phyloP scores from a whole-genome alignment of 1,140 invertebrate genomes.

The Brachionus paranguensis region DNA sequence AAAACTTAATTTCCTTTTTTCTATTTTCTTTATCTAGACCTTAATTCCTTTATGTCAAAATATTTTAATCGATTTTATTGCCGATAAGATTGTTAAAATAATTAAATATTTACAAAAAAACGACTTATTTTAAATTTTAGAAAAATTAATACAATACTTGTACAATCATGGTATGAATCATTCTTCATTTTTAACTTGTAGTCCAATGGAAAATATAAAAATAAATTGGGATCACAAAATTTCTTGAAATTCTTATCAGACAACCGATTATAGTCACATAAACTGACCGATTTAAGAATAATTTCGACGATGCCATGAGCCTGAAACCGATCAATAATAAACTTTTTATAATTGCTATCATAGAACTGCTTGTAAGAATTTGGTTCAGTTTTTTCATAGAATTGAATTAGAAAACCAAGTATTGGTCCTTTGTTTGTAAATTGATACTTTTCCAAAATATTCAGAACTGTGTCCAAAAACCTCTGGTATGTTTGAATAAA shows the following conservation, averaged over 20 bases:
- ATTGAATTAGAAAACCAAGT: not conserved
- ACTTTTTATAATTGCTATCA: not conserved
- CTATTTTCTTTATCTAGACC: too few species aligned
- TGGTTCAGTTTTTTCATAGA: not conserved
- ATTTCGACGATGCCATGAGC: not conserved
- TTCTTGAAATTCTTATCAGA: not conserved
- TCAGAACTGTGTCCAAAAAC: not conserved
- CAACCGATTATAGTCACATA: not conserved
- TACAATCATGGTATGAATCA: not conserved
- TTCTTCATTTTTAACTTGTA: not conserved
- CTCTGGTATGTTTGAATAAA: not conserved
- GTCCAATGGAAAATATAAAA: not conserved
- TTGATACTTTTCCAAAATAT: not conserved
- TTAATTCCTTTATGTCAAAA: too few species aligned
- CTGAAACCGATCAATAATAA: not conserved
- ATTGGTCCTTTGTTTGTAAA: not conserved
- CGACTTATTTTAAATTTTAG: too few species aligned
- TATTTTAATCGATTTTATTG: too few species aligned
- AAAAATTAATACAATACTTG: not conserved
- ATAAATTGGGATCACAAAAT: not conserved
- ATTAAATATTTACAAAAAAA: too few species aligned
- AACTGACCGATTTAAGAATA: not conserved
- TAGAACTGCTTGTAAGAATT: not conserved
- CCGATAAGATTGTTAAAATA: too few species aligned
- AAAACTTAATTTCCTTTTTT: too few species aligned